Base-by-base conservation (phyloP, 1,140 invertebrate genomes). In the Mamestra configurata region DNA sequence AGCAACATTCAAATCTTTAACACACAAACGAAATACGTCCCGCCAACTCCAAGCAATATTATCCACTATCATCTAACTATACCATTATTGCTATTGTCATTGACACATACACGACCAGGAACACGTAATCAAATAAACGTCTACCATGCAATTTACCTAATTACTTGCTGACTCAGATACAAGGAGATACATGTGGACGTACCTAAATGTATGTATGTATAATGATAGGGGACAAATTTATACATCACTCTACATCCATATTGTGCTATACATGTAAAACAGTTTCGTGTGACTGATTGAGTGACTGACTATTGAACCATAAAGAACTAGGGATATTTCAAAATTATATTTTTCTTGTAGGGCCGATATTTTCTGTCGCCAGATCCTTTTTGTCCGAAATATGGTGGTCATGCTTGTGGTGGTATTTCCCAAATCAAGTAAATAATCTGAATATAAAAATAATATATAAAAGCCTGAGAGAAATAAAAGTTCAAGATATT, bases 81-180 rank as follows among this genome's bases (percentile, higher is more conserved):
- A 37, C 8, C n/a, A 40, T 20, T 37, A 40, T 20, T 64, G 31
- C 35, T 20, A 22, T 20, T 64, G 35, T 64, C 64, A 68, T 46
- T 68, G 22, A 46, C 37, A 68, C 61, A 64, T 37, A 18, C 11
- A 46, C n/a, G 24, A 43, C 13, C 18, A 24, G 24, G 15, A 61
- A 35, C 31, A 68, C 64, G 27, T 24, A 68, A 68, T 68, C 64
- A 68, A 68, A 68, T 68, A 68, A 46, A 68, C 64, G 40, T 68
- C 37, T 43, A 68, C 40, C 40, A 7, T 24, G 64, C 64, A 46
- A 68, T 68, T 49, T 68, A 68, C 64, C 40, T 68, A 68, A 68
- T 68, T 40, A 49, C 64, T 64, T 37, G 59, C 59, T 40, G 31
- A 68, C 15, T 46, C 40, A 46, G 64, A 46, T 24, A 68, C 20